Conservation (phyloP, 2,888 invertebrate genomes). For the Cosmia pyralina region DNA sequence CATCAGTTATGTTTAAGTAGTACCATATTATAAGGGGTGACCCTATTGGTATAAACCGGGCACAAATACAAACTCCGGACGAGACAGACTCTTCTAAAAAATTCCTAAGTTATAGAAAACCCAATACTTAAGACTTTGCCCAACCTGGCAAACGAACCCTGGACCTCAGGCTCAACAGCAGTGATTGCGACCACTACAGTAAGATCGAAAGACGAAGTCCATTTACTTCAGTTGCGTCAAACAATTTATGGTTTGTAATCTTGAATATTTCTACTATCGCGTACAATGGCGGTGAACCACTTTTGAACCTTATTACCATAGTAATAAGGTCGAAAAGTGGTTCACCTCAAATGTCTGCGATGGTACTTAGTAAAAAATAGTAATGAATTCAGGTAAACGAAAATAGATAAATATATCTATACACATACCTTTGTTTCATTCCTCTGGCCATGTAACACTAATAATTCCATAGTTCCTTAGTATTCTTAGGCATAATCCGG, state of each 20-base stretch:
- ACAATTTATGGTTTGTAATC: constrained; percentile 29
- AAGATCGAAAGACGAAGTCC: not conserved
- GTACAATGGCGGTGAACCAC: too few relatives aligned
- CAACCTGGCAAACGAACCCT: too few relatives aligned
- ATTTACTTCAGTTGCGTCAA: constrained; percentile 35
- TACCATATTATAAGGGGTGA: not conserved
- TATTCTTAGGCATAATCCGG: constrained; percentile 12
- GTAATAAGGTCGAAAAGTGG: too few relatives aligned
- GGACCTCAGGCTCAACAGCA: too few relatives aligned
- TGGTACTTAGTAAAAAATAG: not conserved
- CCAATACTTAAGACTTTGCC: too few relatives aligned
- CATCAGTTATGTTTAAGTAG: not conserved
- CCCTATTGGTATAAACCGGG: too few relatives aligned
- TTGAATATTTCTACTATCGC: not conserved
- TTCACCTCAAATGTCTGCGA: too few relatives aligned
- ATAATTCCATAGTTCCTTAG: not conserved
- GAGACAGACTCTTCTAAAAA: not conserved
- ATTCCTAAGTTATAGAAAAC: not conserved
- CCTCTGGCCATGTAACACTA: not conserved
- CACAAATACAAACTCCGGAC: not conserved
- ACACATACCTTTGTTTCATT: too few relatives aligned
- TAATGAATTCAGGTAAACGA: not conserved
- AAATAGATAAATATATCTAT: too few relatives aligned
- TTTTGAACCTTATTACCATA: too few relatives aligned
- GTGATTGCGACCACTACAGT: too few relatives aligned